Base-by-base conservation (phyloP, 2,113 vertebrate species). In the Acanthisitta chloris region DNA sequence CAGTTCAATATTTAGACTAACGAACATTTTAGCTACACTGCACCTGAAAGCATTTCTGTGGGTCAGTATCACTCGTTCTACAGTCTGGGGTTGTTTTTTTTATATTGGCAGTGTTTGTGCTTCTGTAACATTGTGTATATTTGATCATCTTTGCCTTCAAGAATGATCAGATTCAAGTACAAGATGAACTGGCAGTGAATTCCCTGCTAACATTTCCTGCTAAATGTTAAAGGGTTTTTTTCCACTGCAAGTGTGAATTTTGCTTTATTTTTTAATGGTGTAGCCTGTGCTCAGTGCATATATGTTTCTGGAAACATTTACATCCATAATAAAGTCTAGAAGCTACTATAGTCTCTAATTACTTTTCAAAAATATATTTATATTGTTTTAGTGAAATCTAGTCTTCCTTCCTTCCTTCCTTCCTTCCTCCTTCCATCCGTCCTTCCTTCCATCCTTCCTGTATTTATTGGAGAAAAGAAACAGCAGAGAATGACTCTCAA, bases 241-340 rank as follows among this genome's bases (percentile, higher is more conserved):
- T 49, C 58, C 46, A 43, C 70, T 90, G 23, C 83, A 95, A 87
- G 86, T 95, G 80, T 73, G 90, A 96, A 80, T 90, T 83, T 92
- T 78, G 23, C 62, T 74, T 91, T 61, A 45, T 73, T 92, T 97
- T 91, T 86, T 86, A 88, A 79, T 80, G 45, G 70, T 93, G 29
- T 86, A 93, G 65, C 49, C 81, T 77, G 92, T 81, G 34, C 34
- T 90, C 42, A 24, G 33, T 96, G 62, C 59, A 94, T 58, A 31
- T 40, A 42, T 80, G 54, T 85, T 87, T 82, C 66, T 89, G 81
- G 96, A 91, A 72, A 79, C 31, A 84, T 95, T 94, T 54, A 43
- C 42, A 80, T 95, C 83, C 76, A 80, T 90, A 69, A 87, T 92
- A 89, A 97, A 95, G 96, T 94, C 54, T 83, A 88, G 85, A 92